Evolutionary conservation across 1,140 invertebrate genomes (phyloP).

Genomic region (Saccostrea cuccullata): DNA sequence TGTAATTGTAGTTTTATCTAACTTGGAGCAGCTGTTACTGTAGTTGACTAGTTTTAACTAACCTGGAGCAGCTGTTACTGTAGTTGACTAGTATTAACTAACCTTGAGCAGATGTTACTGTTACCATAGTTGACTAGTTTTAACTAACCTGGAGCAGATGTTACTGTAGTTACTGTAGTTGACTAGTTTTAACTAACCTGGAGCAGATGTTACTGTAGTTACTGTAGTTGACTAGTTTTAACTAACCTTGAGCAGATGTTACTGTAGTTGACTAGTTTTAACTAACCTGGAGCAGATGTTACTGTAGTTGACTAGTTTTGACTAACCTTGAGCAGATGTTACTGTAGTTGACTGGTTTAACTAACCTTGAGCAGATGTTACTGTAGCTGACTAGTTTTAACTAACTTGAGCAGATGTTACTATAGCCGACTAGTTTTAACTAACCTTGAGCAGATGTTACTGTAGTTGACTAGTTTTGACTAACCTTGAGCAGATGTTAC

Average conservation of each 20-base stretch:
- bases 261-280: conserved; percentile 70
- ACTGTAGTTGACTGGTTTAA: conserved; percentile 90
- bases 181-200: conserved; percentile 76
- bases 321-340: conserved; percentile 89
- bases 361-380: too few relatives aligned
- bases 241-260: too few relatives aligned
- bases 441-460: conserved; percentile 57
- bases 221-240: conserved; percentile 68
- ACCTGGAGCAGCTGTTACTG: conserved; percentile 91
- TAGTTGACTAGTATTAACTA: conserved; percentile 89
- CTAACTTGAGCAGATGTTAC: not conserved
- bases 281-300: conserved; percentile 89
- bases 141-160: conserved; percentile 55
- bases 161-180: not conserved
- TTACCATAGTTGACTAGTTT: not conserved
- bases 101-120: not conserved
- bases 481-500: conserved; percentile 90
- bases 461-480: not conserved
- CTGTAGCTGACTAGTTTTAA: too few relatives aligned
- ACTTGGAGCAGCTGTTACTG: conserved; percentile 91
- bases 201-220: conserved; percentile 95
- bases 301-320: conserved; percentile 89
- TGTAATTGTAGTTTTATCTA: conserved; percentile 22
- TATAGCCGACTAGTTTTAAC: not conserved
- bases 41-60: conserved; percentile 85